These are phyloP conservation scores for Eudorcas thomsonii DNA, from an alignment of 2,113 vertebrate genomes.

Conservation along the genomic window DNA sequence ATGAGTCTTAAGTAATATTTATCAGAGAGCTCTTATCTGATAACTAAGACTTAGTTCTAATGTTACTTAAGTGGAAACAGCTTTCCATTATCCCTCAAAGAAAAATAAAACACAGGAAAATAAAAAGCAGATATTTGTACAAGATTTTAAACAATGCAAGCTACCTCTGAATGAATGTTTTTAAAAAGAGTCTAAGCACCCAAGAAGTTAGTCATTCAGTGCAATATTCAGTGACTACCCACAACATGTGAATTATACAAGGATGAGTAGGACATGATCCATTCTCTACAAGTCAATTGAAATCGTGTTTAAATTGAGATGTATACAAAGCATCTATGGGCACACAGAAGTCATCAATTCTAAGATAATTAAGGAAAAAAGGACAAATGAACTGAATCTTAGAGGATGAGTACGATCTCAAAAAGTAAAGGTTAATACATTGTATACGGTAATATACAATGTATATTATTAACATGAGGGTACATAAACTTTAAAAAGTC, in stretches of 20 bases:
- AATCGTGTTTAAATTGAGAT: background rate
- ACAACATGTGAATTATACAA: background rate
- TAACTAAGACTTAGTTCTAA: background rate
- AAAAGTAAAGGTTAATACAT: background rate
- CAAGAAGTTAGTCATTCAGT: background rate
- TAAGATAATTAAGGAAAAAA: background rate
- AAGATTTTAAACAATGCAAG: background rate
- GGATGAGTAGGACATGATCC: background rate
- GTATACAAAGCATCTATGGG: background rate
- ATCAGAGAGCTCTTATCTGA: background rate
- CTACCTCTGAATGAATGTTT: background rate
- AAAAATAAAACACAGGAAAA: constrained; percentile 18
- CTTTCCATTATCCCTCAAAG: constrained; percentile 14
- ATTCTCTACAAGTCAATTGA: background rate
- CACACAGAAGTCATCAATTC: background rate
- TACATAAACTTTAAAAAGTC: background rate
- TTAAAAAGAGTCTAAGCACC: background rate
- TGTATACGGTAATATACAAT: background rate
- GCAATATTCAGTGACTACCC: background rate
- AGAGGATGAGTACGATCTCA: background rate
- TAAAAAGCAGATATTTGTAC: background rate
- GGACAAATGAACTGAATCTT: background rate
- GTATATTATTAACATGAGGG: background rate
- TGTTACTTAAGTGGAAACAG: background rate
- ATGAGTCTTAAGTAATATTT: constrained; percentile 27